These are phyloP conservation scores for Hetaerina americana DNA, from an alignment of 1,140 invertebrate species.

Conservation along the genomic window DNA sequence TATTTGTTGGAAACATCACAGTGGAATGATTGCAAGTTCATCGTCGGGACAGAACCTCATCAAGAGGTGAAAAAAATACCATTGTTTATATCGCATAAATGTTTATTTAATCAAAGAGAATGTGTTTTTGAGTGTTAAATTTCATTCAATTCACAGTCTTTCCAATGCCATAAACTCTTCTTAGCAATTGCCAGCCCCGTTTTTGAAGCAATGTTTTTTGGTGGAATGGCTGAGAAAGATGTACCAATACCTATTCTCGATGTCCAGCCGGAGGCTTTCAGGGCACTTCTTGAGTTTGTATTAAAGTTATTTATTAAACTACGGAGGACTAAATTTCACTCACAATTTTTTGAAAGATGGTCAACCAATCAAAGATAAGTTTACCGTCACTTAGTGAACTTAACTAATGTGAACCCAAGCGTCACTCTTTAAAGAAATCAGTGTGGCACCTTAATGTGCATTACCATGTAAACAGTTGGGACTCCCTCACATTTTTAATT, in stretches of 20 bases:
- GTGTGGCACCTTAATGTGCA: too few species aligned
- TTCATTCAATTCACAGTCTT: conserved; percentile 30
- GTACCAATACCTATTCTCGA: conserved; percentile 64
- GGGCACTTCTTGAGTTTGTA: conserved; percentile 50
- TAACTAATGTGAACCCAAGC: too few species aligned
- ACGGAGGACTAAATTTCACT: background rate
- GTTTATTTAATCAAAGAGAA: too few species aligned
- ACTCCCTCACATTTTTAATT: too few species aligned
- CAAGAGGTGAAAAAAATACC: conserved; percentile 29
- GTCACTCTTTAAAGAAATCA: too few species aligned
- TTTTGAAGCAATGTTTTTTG: conserved; percentile 69
- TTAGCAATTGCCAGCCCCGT: conserved; percentile 74
- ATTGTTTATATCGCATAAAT: background rate
- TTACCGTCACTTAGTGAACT: too few species aligned
- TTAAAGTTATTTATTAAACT: conserved; percentile 10
- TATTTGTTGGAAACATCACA: conserved; percentile 57
- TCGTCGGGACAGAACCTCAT: conserved; percentile 64
- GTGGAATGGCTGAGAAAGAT: conserved; percentile 50
- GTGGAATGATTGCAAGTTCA: conserved; percentile 68
- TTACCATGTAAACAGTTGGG: too few species aligned
- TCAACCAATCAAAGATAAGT: too few species aligned
- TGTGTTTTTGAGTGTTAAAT: conserved; percentile 6
- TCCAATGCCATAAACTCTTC: conserved; percentile 65
- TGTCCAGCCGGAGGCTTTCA: conserved; percentile 72
- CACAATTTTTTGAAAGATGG: too few species aligned